Percentiles rank a stretch among this genome's conserved stretches.
Evolutionary conservation across 2,797 vertebrate genomes (phyloP).

Genomic region (Falco biarmicus): DNA sequence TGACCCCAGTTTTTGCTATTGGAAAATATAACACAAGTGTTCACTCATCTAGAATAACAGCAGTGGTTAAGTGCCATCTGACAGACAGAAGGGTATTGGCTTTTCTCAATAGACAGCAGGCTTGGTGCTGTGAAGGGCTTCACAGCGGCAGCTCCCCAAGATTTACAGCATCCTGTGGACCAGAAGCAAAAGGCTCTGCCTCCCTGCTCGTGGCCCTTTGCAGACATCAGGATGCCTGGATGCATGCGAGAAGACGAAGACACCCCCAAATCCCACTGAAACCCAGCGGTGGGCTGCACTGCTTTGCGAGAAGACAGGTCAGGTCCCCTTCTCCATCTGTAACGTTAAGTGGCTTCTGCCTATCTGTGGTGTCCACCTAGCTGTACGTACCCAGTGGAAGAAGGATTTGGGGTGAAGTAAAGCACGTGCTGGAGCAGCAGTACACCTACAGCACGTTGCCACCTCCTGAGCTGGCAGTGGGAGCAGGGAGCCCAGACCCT

Average conservation of each 20-base stretch:
- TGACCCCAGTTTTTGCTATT: conserved; percentile 90
- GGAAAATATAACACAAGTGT: conserved; percentile 99
- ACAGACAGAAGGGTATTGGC: conserved; percentile 90
- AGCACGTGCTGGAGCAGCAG: accelerated
- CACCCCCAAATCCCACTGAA: background rate
- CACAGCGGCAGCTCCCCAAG: conserved; percentile 64
- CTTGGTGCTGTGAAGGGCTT: conserved; percentile 72
- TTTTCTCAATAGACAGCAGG: conserved; percentile 83
- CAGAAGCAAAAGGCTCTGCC: conserved; percentile 19
- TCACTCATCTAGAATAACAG: conserved; percentile 88
- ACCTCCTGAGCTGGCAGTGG: background rate
- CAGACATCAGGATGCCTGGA: background rate
- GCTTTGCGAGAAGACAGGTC: background rate
- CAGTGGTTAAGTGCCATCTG: conserved; percentile 91
- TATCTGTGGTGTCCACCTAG: background rate
- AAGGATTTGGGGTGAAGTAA: background rate
- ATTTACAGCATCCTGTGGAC: conserved; percentile 70
- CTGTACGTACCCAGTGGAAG: accelerated
- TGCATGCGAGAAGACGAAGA: background rate
- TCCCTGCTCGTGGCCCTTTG: background rate
- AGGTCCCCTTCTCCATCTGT: background rate
- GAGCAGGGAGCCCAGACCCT: background rate
- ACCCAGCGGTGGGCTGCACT: background rate
- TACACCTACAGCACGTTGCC: accelerated
- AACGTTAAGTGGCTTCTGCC: background rate